Base-by-base conservation (phyloP, 2,888 invertebrate species). In the Trichogramma dendrolimi region DNA sequence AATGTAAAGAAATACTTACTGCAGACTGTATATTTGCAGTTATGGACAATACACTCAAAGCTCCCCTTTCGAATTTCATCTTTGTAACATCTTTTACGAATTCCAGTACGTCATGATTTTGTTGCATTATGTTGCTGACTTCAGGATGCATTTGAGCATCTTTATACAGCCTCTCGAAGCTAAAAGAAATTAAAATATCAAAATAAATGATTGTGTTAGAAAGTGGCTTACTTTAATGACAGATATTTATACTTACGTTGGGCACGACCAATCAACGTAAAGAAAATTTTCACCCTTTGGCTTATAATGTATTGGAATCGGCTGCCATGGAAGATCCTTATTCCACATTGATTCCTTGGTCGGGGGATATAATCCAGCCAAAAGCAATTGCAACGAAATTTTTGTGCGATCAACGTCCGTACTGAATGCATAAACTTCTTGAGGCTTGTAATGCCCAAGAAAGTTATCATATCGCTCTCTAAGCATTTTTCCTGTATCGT, bases 321-420 rank as follows among this genome's bases (percentile, higher is more conserved):
- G 88, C 70, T 87, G 86, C 88, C 88, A 88, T 61, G 80, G 73
- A 40, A 87, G 68, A n/a, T 77, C 71, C 1, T 79, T 75, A 68
- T 84, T 83, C 86, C 86, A 86, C 58, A 71, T 76, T 70, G 85
- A 84, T 1, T 80, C 73, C 1, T 75, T 76, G 7, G 70, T 68
- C 10, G 81, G 80, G n/a, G 82, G 82, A 71, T 80, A 84, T 63
- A 84, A 72, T 48, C 83, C 84, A 4, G 83, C 81, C 40, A 83
- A 75, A 47, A 82, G 80, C 61, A 81, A 74, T 69, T 82, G 80
- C 4, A 84, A 82, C 57, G 83, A 83, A 79, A 83, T 81, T 67
- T 84, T 74, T n/a, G 85, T 83, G 52, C 85, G 77, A 65, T 84
- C 80, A 48, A 81, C 75, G 63, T 82, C 81, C 1, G 84, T 83